Percentiles rank a stretch among this genome's conserved stretches.
Conservation (phyloP, 2,888 invertebrate species). For the Germaria angustata region DNA sequence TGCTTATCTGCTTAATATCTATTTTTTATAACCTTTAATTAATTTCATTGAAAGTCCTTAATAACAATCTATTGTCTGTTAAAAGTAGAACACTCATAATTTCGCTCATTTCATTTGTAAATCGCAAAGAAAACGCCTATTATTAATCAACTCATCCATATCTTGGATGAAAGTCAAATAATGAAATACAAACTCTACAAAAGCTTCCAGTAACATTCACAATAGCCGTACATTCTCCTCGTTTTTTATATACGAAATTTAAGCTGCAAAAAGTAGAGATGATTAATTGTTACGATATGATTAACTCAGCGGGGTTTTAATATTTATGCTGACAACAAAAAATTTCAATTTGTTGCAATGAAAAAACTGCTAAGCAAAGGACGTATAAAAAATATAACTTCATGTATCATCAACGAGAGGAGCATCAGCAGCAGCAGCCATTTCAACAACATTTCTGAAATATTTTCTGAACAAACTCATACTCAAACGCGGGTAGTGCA, state of each 20-base stretch:
- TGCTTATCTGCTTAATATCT: too few relatives aligned
- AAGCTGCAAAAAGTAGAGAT: background rate
- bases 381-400: slow-evolving; percentile 25
- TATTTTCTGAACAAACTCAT: slow-evolving; percentile 8
- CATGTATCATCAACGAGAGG: slow-evolving; percentile 27
- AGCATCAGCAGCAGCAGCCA: slow-evolving; percentile 3
- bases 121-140: slow-evolving; percentile 20
- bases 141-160: slow-evolving; percentile 41
- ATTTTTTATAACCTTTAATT: background rate
- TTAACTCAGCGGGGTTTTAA: slow-evolving; percentile 49
- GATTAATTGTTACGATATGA: slow-evolving; percentile 60
- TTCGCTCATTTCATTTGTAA: background rate
- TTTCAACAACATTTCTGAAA: background rate
- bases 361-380: background rate
- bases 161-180: slow-evolving; percentile 38
- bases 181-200: background rate
- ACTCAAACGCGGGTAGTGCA: slow-evolving; percentile 27
- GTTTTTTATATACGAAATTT: background rate
- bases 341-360: slow-evolving; percentile 42
- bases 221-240: slow-evolving; percentile 10
- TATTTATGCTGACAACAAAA: slow-evolving; percentile 52
- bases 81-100: background rate
- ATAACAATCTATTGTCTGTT: background rate
- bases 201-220: slow-evolving; percentile 15
- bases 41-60: background rate